phyloP scores from a whole-genome alignment of 2,888 invertebrate species.

The Cancer borealis region DNA sequence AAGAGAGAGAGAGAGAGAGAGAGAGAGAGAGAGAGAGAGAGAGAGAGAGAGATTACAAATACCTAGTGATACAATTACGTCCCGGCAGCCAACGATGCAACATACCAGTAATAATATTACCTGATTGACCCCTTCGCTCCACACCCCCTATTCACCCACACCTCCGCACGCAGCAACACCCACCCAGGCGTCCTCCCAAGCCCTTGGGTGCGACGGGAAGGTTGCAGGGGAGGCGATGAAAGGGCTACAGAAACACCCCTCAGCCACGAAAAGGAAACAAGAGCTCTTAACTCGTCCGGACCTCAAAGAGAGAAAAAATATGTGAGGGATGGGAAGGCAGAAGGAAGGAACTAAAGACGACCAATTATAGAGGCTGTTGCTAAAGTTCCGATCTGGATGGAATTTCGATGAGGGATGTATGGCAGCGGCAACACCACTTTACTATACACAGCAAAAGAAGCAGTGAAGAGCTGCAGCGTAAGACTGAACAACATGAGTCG shows the following conservation, averaged over 20 bases:
- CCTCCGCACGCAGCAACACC: not conserved
- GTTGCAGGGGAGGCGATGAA: not conserved
- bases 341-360: constrained; percentile 4
- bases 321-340: constrained; percentile 1
- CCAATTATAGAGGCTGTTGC: constrained; percentile 1
- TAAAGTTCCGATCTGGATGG: not conserved
- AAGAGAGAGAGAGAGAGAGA: constrained; percentile 45
- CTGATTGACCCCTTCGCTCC: constrained; percentile 36
- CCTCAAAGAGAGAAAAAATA: not conserved
- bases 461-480: not conserved
- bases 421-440: not conserved
- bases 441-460: not conserved
- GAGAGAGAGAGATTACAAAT: constrained; percentile 45
- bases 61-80: constrained; percentile 40
- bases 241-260: not conserved
- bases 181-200: not conserved
- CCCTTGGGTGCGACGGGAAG: not conserved
- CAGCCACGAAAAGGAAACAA: not conserved
- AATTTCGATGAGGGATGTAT: not conserved
- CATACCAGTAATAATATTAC: constrained; percentile 44
- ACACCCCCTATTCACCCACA: not conserved
- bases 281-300: not conserved
- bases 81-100: constrained; percentile 14
- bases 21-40: constrained; percentile 45
- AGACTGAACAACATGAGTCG: not conserved